A percentile compares a stretch with the other conserved stretches of the same genome.
Evolutionary conservation across 2,113 vertebrate species (phyloP).

Genomic region (Aspiorhynchus laticeps): DNA sequence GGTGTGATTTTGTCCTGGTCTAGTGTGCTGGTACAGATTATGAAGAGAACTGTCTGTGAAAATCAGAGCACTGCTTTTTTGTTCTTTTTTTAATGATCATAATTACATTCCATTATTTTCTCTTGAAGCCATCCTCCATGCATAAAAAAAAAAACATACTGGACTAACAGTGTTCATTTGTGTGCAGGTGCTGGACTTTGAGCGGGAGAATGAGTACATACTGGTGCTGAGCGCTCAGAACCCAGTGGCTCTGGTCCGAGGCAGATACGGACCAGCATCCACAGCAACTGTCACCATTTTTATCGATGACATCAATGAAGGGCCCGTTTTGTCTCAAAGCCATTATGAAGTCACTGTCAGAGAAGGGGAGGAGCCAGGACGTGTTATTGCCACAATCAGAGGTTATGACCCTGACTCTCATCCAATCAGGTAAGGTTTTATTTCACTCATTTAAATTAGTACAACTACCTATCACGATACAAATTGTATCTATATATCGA

Average conservation of each 20-base stretch:
- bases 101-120: neutral
- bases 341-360: conserved; percentile 78
- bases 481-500: neutral
- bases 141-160: neutral
- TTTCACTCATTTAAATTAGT: neutral
- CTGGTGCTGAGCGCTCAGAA: conserved; percentile 78
- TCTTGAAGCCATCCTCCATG: neutral
- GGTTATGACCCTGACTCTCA: conserved; percentile 79
- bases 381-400: conserved; percentile 77
- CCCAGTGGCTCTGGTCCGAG: conserved; percentile 74
- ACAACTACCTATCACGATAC: no score
- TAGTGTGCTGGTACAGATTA: neutral
- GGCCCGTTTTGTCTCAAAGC: conserved; percentile 75
- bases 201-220: conserved; percentile 78
- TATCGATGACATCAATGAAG: conserved; percentile 78
- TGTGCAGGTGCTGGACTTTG: conserved; percentile 78
- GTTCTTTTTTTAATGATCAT: neutral
- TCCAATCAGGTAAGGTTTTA: conserved; percentile 70
- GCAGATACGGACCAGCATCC: conserved; percentile 77
- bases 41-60: neutral
- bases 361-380: conserved; percentile 75
- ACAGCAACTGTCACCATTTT: conserved; percentile 77
- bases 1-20: neutral
- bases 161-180: neutral
- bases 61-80: neutral